Percentiles rank a stretch among this genome's conserved stretches.
Conservation (phyloP, 2,113 vertebrate species). For the Leptocoma aspasia region DNA sequence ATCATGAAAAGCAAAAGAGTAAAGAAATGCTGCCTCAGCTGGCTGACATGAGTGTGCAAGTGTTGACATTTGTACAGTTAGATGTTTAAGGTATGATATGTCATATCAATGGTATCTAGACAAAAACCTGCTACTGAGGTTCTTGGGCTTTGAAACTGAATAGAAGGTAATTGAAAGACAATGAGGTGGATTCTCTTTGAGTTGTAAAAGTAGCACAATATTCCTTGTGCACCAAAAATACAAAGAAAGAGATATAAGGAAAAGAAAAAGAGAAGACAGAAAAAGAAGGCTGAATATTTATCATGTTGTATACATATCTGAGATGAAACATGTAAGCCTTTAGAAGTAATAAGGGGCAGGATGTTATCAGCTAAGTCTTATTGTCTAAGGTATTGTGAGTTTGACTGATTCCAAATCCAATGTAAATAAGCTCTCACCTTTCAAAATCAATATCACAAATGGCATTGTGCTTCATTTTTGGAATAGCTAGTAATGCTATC, state of each 20-base stretch:
- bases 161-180: neutral
- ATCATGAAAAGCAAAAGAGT: neutral
- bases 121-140: neutral
- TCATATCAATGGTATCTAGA: neutral
- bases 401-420: neutral
- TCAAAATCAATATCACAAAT: neutral
- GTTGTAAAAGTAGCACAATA: neutral
- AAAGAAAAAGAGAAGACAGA: neutral
- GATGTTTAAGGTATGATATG: neutral
- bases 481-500: neutral
- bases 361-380: neutral
- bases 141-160: neutral
- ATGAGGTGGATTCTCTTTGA: neutral
- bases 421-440: neutral
- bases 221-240: neutral
- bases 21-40: neutral
- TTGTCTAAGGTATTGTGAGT: neutral
- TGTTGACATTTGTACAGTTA: neutral
- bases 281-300: neutral
- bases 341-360: neutral
- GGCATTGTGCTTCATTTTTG: neutral
- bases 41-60: neutral
- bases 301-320: neutral
- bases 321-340: neutral
- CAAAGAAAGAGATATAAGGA: neutral